These are phyloP conservation scores for Yasuhikotakia modesta DNA, from an alignment of 2,797 vertebrate genomes.

Conservation along the genomic window DNA sequence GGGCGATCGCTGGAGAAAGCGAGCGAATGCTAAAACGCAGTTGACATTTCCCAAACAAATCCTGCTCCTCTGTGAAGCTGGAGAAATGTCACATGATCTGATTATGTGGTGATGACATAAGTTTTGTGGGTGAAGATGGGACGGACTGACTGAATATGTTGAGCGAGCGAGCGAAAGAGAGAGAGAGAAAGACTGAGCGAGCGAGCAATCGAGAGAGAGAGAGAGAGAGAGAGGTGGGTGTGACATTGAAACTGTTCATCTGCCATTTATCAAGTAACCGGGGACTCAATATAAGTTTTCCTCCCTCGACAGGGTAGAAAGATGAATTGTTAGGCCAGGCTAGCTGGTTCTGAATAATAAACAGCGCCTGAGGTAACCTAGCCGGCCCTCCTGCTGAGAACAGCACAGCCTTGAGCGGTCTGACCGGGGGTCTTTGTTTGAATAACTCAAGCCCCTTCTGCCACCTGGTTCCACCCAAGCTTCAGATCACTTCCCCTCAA, in stretches of 20 bases:
- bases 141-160: slow-evolving; percentile 53
- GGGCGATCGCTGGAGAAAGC: slow-evolving; percentile 23
- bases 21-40: slow-evolving; percentile 29
- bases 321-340: slow-evolving; percentile 62
- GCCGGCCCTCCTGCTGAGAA: slow-evolving; percentile 38
- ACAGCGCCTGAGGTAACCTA: slow-evolving; percentile 59
- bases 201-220: not conserved
- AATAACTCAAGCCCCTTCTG: slow-evolving; percentile 56
- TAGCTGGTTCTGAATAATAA: slow-evolving; percentile 63
- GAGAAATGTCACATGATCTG: slow-evolving; percentile 62
- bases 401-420: slow-evolving; percentile 54
- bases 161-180: not conserved
- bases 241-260: slow-evolving; percentile 68
- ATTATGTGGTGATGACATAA: slow-evolving; percentile 64
- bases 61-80: slow-evolving; percentile 44
- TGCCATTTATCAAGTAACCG: slow-evolving; percentile 65
- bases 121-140: slow-evolving; percentile 46
- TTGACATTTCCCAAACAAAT: slow-evolving; percentile 40
- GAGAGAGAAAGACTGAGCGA: slow-evolving; percentile 15
- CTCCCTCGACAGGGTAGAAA: slow-evolving; percentile 57
- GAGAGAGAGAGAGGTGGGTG: slow-evolving; percentile 20
- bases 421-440: slow-evolving; percentile 55
- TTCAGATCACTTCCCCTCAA: slow-evolving; percentile 40
- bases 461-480: slow-evolving; percentile 40
- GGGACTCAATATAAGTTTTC: slow-evolving; percentile 67